Evolutionary conservation across 2,888 invertebrate species (phyloP).

Genomic region (Xestoiulus laeticollis): DNA sequence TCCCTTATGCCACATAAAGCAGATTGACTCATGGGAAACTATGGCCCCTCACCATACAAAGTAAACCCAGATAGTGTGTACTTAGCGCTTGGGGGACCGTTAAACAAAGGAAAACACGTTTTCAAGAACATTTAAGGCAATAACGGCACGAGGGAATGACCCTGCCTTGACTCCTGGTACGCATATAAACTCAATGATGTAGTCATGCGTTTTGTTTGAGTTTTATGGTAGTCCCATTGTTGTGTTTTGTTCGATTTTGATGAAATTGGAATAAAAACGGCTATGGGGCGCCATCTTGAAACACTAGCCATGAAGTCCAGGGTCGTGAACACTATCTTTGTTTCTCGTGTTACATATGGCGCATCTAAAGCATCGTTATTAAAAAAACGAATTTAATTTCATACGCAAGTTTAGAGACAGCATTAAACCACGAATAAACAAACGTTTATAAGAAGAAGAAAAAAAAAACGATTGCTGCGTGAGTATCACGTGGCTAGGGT

Average conservation of each 20-base stretch:
- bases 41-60: background rate
- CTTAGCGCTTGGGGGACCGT: background rate
- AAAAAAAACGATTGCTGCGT: background rate
- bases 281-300: background rate
- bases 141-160: conserved; percentile 8
- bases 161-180: background rate
- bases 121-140: background rate
- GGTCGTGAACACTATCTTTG: too few species aligned
- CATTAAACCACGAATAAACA: background rate
- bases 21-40: conserved; percentile 4
- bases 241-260: background rate
- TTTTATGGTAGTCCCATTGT: background rate
- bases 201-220: background rate
- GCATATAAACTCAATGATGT: background rate
- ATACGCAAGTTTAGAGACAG: background rate
- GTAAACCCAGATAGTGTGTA: background rate
- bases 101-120: background rate
- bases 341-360: too few species aligned
- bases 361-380: background rate
- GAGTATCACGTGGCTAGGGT: background rate
- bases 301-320: background rate
- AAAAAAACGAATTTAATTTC: background rate
- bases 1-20: conserved; percentile 9
- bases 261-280: background rate
- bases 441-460: background rate